A percentile compares a stretch with the other conserved stretches of the same genome.
Conservation (phyloP, 1,140 invertebrate species). For the Halyomorpha halys region DNA sequence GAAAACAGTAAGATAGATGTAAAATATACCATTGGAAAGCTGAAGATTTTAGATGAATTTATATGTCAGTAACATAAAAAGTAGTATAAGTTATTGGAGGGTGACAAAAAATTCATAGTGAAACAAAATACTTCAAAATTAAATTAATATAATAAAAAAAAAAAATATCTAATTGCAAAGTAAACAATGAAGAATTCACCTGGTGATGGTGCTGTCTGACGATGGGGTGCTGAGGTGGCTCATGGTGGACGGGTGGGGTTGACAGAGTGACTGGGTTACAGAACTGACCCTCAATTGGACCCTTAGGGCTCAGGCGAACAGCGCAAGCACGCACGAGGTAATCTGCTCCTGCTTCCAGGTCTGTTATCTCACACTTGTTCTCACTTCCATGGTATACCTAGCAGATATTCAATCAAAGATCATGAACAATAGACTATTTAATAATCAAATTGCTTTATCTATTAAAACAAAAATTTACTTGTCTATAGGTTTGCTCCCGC, state of each 20-base stretch:
- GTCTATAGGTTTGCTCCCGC: constrained; percentile 49
- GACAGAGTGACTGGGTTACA: constrained; percentile 48
- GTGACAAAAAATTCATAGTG: no score
- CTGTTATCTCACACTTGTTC: constrained; percentile 50
- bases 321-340: constrained; percentile 64
- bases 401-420: constrained; percentile 22
- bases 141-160: no score
- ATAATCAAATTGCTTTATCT: neutral
- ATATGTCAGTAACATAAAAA: no score
- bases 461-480: constrained; percentile 37
- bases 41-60: no score
- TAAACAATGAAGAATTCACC: constrained; percentile 22
- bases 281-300: constrained; percentile 48
- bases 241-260: constrained; percentile 35
- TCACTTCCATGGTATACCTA: constrained; percentile 62
- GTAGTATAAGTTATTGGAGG: no score
- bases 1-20: no score
- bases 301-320: constrained; percentile 46
- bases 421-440: neutral
- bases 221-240: constrained; percentile 30
- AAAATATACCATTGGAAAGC: no score
- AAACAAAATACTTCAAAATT: no score
- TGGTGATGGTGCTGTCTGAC: constrained; percentile 32
- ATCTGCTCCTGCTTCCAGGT: constrained; percentile 55
- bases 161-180: no score